A percentile compares a stretch with the other conserved stretches of the same genome.
These are phyloP conservation scores for Cisticola juncidis DNA, from an alignment of 2,113 vertebrate genomes.

Conservation along the genomic window DNA sequence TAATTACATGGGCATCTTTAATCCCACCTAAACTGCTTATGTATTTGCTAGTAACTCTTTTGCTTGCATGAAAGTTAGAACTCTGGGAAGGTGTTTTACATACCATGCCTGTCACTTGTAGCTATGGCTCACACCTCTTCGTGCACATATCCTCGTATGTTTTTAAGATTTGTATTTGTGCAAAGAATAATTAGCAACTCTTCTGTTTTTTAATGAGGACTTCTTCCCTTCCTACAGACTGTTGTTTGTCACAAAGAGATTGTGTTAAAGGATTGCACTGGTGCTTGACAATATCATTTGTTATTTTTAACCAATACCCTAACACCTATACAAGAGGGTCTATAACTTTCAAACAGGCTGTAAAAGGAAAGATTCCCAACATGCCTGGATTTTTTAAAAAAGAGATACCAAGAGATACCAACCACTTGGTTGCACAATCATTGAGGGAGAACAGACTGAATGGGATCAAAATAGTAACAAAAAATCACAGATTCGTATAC, in stretches of 20 bases:
- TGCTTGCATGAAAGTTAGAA: neutral
- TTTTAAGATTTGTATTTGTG: neutral
- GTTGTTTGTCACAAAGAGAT: neutral
- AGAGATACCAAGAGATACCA: neutral
- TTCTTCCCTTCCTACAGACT: neutral
- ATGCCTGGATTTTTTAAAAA: neutral
- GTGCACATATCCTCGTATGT: accelerated
- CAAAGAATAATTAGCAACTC: neutral
- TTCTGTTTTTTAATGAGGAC: neutral
- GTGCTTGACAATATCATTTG: neutral
- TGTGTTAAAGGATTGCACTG: neutral
- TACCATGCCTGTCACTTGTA: neutral
- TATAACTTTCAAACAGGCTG: neutral
- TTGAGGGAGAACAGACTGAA: neutral
- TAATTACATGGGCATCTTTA: neutral
- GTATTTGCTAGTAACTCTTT: neutral
- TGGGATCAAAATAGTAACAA: neutral
- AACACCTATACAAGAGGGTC: neutral
- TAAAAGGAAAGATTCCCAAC: neutral
- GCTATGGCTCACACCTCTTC: neutral
- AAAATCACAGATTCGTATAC: neutral
- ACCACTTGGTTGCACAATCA: neutral
- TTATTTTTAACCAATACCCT: neutral
- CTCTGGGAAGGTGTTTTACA: neutral
- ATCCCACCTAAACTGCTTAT: neutral